Conservation (phyloP, 2,113 vertebrate genomes). For the Solea solea region DNA sequence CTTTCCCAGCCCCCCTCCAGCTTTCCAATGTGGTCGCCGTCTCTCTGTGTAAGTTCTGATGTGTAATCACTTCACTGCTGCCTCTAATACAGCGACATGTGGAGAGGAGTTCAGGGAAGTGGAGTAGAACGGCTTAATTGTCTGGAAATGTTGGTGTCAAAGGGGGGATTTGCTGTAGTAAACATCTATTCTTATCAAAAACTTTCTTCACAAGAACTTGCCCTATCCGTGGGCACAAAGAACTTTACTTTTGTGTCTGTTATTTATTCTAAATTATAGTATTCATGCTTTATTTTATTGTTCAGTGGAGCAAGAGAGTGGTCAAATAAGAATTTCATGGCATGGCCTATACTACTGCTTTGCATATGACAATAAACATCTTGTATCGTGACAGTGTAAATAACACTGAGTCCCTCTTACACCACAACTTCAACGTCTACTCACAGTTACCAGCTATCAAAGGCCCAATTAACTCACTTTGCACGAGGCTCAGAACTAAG, state of each 20-base stretch:
- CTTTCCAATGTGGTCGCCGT: slow-evolving; percentile 20
- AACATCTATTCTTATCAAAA: slow-evolving; percentile 17
- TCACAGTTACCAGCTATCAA: slow-evolving; percentile 8
- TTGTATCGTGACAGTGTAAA: neutral
- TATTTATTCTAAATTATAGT: no score
- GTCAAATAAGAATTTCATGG: no score
- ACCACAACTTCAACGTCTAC: slow-evolving; percentile 9
- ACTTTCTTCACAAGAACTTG: neutral
- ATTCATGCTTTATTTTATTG: no score
- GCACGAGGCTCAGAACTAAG: slow-evolving; percentile 21
- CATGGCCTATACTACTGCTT: no score
- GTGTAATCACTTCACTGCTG: slow-evolving; percentile 76
- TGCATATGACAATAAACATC: no score
- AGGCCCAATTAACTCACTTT: slow-evolving; percentile 55
- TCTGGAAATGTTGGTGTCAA: slow-evolving; percentile 1
- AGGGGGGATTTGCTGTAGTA: neutral
- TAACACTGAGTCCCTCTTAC: slow-evolving; percentile 10
- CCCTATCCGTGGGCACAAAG: no score
- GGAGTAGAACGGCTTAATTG: slow-evolving; percentile 12
- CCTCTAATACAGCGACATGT: slow-evolving; percentile 70
- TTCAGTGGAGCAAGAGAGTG: no score
- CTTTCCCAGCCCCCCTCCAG: slow-evolving; percentile 37
- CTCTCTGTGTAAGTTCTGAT: slow-evolving; percentile 64
- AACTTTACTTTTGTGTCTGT: no score
- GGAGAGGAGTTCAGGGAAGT: slow-evolving; percentile 51